These are phyloP conservation scores for Goniozus legneri DNA, from an alignment of 1,140 invertebrate genomes.

Conservation along the genomic window DNA sequence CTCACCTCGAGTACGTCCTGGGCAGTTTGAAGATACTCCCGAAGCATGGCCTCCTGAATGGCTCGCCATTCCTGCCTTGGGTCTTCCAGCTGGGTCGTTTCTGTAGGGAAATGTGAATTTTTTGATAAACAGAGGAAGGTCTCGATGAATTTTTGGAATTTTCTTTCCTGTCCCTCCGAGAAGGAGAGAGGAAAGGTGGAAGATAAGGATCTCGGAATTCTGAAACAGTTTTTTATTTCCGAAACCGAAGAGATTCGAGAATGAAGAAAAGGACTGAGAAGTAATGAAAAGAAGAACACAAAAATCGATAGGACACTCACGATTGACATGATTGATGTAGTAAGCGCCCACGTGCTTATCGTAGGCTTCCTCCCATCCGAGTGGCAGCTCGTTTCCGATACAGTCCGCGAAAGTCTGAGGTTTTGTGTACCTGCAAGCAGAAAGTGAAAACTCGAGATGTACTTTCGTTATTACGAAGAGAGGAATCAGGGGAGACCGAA, in stretches of 20 bases:
- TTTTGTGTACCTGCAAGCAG: constrained; percentile 85
- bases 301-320: constrained; percentile 63
- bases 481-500: not conserved
- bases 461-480: not conserved
- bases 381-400: constrained; percentile 92
- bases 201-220: no score
- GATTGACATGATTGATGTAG: constrained; percentile 94
- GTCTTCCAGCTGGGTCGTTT: constrained; percentile 93
- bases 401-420: constrained; percentile 96
- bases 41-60: constrained; percentile 93
- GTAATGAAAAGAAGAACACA: constrained; percentile 10
- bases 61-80: constrained; percentile 92
- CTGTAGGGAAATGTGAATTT: constrained; percentile 56
- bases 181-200: no score
- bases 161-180: no score
- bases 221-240: no score
- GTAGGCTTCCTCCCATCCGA: constrained; percentile 95
- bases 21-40: constrained; percentile 91
- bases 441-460: constrained; percentile 22
- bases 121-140: not conserved
- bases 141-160: no score
- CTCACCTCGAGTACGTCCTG: constrained; percentile 89
- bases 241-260: no score
- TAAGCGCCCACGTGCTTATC: constrained; percentile 91
- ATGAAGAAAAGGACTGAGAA: no score